Base-by-base conservation (phyloP, 2,113 vertebrate species). In the Apistogramma diplotaenia region DNA sequence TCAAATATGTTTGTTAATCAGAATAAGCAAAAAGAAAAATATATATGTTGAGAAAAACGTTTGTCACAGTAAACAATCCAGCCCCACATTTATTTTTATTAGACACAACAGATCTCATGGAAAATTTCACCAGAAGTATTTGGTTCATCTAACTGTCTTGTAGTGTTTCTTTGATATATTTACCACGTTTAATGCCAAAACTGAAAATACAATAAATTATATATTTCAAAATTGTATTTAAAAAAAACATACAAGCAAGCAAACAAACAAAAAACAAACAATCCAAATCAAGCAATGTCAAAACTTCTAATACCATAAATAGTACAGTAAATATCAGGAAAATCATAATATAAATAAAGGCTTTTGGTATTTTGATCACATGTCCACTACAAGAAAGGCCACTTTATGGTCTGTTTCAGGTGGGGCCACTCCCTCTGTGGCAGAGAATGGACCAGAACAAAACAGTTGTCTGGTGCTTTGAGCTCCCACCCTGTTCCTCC, bases 401-500 rank as follows among this genome's bases (percentile, higher is more conserved):
- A 87, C 84, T 85, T 80, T 82, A 85, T 78, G 84, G 83, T 89
- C 75, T 81, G 80, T 89, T 89, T 85, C 76, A 89, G 84, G 82
- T 89, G 87, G 87, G 86, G 79, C 79, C 85, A 72, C 76, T 88
- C 86, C 71, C 85, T 86, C 84, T 91, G 78, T 91, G 82, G 74
- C 72, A 72, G 79, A 87, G 81, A 91, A 89, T 90, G 86, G 89
- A 91, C 86, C 87, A 89, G 85, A 92, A 90, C 87, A 92, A 92
- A 92, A 90, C 87, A 84, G 84, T 84, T 87, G 84, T 87, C 62
- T 89, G 82, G 58, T 85, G 85, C 76, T 88, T 87, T 89, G 87
- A 88, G 90, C 86, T 86, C 67, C 84, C 83, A 85, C 83, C 82
- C 82, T 85, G 86, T 84, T 83, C 78, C 85, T 87, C 71, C 71